Evolutionary conservation across 2,797 vertebrate species (phyloP).

Genomic region (Rhynchonycteris naso): DNA sequence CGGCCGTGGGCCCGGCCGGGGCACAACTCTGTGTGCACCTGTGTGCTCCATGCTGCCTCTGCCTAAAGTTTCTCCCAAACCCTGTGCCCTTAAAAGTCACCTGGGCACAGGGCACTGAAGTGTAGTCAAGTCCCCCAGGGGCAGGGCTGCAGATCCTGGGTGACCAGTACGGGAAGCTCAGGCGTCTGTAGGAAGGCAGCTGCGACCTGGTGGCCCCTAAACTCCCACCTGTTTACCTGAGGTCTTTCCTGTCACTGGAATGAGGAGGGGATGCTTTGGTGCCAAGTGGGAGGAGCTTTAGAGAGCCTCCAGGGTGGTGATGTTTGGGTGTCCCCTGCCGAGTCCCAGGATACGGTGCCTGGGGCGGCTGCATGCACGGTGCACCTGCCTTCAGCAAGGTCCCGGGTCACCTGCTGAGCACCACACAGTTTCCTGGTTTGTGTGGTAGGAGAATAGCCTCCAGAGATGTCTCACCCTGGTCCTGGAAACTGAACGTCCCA

Average conservation of each 20-base stretch:
- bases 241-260: not conserved
- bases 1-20: not conserved
- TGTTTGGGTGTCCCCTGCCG: not conserved
- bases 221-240: not conserved
- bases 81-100: not conserved
- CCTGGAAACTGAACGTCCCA: not conserved
- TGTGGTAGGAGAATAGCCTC: not conserved
- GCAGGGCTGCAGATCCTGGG: not conserved
- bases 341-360: not conserved
- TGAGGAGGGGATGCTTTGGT: not conserved
- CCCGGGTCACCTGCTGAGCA: not conserved
- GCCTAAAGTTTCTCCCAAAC: not conserved
- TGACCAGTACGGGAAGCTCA: fast-evolving
- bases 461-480: no score
- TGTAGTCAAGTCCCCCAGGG: not conserved
- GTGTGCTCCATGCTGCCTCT: not conserved
- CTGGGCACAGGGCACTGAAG: not conserved
- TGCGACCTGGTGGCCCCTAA: no score
- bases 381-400: not conserved
- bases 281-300: not conserved
- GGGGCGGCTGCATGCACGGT: no score
- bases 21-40: not conserved
- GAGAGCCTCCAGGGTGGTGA: no score
- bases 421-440: fast-evolving
- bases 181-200: no score